These are phyloP conservation scores for Boulengeromyrus knoepffleri DNA, from an alignment of 2,113 vertebrate genomes.

Conservation along the genomic window DNA sequence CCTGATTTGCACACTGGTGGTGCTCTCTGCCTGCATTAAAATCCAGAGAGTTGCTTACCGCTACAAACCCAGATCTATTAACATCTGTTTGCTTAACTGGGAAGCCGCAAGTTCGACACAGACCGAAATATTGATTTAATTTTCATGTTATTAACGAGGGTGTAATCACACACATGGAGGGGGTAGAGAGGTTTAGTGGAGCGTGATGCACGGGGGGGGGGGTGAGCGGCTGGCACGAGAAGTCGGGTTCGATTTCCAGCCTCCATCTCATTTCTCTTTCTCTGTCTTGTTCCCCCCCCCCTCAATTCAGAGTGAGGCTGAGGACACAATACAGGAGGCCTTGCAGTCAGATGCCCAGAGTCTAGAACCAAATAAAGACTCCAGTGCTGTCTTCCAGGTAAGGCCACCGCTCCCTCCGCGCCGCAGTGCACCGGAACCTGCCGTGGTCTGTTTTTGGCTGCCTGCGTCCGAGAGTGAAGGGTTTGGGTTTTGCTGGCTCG, in stretches of 20 bases:
- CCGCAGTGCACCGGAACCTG: not conserved
- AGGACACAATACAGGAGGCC: not conserved
- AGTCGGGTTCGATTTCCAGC: not conserved
- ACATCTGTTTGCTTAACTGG: conserved; percentile 18
- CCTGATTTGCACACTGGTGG: conserved; percentile 1
- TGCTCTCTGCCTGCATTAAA: conserved; percentile 23
- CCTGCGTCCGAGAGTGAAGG: not conserved
- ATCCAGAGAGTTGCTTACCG: conserved; percentile 21
- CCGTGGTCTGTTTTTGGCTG: not conserved
- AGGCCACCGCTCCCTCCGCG: not conserved
- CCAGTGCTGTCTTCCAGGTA: conserved; percentile 12
- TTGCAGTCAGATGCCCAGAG: not conserved
- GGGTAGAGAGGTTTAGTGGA: not conserved
- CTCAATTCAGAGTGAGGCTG: not conserved
- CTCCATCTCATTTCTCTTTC: not conserved
- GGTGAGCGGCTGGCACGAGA: not conserved
- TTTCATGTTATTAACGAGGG: not conserved
- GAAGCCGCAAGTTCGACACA: conserved; percentile 3
- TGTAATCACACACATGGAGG: not conserved
- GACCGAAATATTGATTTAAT: conserved; percentile 11
- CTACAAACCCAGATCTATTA: conserved; percentile 5
- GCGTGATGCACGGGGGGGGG: not conserved
- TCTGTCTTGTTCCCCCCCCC: not conserved
- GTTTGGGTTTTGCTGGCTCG: not conserved
- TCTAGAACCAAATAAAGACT: conserved; percentile 5